Percentiles rank a stretch among this genome's conserved stretches.
phyloP scores from a whole-genome alignment of 1,140 invertebrate genomes.

The Drosophila watanabei region DNA sequence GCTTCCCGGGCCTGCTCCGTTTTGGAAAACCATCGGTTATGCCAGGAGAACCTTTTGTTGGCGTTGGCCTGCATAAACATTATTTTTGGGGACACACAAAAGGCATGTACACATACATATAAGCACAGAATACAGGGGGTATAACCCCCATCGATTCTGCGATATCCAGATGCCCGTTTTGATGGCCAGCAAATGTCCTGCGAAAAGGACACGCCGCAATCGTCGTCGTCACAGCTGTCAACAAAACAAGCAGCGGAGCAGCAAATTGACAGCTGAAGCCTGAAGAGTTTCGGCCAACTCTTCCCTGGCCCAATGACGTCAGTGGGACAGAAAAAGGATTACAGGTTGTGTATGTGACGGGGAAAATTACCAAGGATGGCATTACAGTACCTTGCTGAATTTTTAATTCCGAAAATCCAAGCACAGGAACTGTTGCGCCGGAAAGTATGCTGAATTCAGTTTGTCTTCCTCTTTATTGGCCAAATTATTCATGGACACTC shows the following conservation, averaged over 20 bases:
- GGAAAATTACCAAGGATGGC: background rate
- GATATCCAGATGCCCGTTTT: constrained; percentile 26
- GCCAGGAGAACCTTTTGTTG: constrained; percentile 25
- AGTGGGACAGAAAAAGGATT: constrained; percentile 24
- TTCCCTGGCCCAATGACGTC: constrained; percentile 50
- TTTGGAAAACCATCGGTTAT: constrained; percentile 19
- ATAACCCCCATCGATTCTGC: constrained; percentile 22
- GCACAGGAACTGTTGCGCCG: constrained; percentile 62
- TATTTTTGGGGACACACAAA: constrained; percentile 62
- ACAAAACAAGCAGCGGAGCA: constrained; percentile 18
- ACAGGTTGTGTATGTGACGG: constrained; percentile 4
- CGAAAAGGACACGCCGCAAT: constrained; percentile 45
- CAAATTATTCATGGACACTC: constrained; percentile 76
- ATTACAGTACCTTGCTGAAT: constrained; percentile 7
- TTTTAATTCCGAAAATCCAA: constrained; percentile 21
- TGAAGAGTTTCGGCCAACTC: constrained; percentile 16
- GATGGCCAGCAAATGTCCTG: constrained; percentile 47
- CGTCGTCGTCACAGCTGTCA: constrained; percentile 59
- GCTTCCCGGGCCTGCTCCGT: background rate
- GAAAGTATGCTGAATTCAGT: constrained; percentile 14
- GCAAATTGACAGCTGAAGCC: constrained; percentile 49
- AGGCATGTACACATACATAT: constrained; percentile 16
- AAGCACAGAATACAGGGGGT: background rate
- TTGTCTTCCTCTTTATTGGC: constrained; percentile 41
- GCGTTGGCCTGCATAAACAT: constrained; percentile 54